Conservation (phyloP, 1,140 invertebrate genomes). For the Ips nitidus region DNA sequence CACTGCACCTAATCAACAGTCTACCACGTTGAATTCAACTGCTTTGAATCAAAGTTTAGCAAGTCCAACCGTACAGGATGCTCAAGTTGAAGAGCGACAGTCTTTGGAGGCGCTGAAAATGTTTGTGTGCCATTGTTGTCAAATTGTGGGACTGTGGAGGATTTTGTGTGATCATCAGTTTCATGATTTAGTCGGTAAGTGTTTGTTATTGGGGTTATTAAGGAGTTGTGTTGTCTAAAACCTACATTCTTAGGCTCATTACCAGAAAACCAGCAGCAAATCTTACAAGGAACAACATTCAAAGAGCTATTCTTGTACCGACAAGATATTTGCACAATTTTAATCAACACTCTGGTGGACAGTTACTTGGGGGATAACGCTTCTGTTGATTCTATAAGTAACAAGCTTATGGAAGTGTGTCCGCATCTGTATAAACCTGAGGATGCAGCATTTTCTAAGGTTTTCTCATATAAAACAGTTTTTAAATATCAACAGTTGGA, state of each 20-base stretch:
- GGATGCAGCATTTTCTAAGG: constrained; percentile 93
- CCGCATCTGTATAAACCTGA: constrained; percentile 92
- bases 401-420: constrained; percentile 86
- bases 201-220: neutral
- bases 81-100: constrained; percentile 61
- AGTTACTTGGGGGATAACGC: constrained; percentile 94
- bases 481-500: constrained; percentile 7
- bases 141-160: constrained; percentile 93
- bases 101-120: constrained; percentile 77
- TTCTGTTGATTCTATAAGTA: constrained; percentile 87
- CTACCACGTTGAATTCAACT: constrained; percentile 24
- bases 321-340: constrained; percentile 74
- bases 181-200: constrained; percentile 54
- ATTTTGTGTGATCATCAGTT: constrained; percentile 92
- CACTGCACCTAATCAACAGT: constrained; percentile 5
- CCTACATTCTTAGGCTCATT: constrained; percentile 70
- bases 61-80: constrained; percentile 47
- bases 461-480: constrained; percentile 48
- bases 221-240: no score
- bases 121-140: constrained; percentile 78
- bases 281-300: constrained; percentile 61
- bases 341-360: constrained; percentile 77
- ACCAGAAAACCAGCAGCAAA: constrained; percentile 60
- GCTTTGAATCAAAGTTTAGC: constrained; percentile 35
- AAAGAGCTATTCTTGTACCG: constrained; percentile 82